Evolutionary conservation across 2,797 vertebrate genomes (phyloP).

Genomic region (Acropternis orthonyx): DNA sequence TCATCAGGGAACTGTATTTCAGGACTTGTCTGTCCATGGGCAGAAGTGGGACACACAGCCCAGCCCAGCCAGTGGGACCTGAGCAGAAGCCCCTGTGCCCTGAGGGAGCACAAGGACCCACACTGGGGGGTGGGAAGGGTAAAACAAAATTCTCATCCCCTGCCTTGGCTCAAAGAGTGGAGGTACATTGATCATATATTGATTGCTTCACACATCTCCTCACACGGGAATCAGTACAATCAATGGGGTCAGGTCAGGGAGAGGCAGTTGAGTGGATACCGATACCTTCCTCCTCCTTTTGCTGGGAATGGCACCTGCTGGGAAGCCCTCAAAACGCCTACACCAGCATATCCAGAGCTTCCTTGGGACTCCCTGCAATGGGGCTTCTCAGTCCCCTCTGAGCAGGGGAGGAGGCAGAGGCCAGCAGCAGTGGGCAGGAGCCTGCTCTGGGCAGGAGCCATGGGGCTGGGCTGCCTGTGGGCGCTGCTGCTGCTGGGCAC

Average conservation of each 20-base stretch:
- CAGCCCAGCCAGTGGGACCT: background rate
- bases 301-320: background rate
- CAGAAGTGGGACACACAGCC: rapidly evolving
- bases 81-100: too few relatives aligned
- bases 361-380: background rate
- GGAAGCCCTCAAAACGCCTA: background rate
- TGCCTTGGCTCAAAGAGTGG: background rate
- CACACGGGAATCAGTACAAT: background rate
- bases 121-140: rapidly evolving
- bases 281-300: background rate
- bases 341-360: rapidly evolving
- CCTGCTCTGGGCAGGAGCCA: background rate
- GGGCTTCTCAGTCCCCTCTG: rapidly evolving
- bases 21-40: rapidly evolving
- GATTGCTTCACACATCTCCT: background rate
- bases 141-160: background rate
- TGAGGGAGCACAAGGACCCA: rapidly evolving
- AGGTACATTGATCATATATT: background rate
- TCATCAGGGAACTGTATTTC: rapidly evolving
- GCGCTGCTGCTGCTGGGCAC: background rate
- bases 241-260: background rate
- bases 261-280: background rate
- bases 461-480: background rate
- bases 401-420: background rate
- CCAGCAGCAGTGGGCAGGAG: background rate